These are phyloP conservation scores for Patella ulyssiponensis DNA, from an alignment of 2,888 invertebrate genomes.

Conservation along the genomic window DNA sequence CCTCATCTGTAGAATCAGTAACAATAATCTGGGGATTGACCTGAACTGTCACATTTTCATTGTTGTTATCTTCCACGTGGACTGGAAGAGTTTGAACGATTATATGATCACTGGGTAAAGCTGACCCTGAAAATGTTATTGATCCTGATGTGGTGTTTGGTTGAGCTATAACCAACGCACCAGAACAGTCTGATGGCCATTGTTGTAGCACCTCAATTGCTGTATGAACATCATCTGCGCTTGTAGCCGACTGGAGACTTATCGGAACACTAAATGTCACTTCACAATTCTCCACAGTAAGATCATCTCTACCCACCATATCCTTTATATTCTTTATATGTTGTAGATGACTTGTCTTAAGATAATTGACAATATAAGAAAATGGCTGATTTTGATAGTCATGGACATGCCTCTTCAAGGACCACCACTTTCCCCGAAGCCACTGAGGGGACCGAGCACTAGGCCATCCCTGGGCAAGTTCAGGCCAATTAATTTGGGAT, in stretches of 20 bases:
- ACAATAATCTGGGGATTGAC: constrained; percentile 58
- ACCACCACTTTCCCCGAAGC: constrained; percentile 75
- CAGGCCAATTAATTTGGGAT: constrained; percentile 72
- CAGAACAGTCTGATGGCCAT: constrained; percentile 47
- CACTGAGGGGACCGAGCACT: constrained; percentile 74
- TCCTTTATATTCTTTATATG: neutral
- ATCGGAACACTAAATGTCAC: constrained; percentile 26
- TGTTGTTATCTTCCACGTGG: neutral
- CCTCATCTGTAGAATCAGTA: constrained; percentile 48
- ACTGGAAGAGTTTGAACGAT: constrained; percentile 65
- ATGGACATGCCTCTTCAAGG: constrained; percentile 71
- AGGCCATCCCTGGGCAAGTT: constrained; percentile 71
- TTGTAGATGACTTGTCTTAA: constrained; percentile 1
- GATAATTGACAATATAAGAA: constrained; percentile 49
- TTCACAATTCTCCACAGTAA: constrained; percentile 22
- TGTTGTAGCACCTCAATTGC: constrained; percentile 63
- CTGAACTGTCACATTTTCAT: constrained; percentile 56
- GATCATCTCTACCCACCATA: constrained; percentile 19
- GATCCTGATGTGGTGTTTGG: constrained; percentile 39
- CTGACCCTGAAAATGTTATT: constrained; percentile 48
- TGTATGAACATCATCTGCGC: constrained; percentile 45
- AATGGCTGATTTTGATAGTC: constrained; percentile 69
- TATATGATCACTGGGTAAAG: constrained; percentile 65
- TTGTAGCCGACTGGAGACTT: constrained; percentile 21
- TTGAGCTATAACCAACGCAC: constrained; percentile 61